A percentile compares a stretch with the other conserved stretches of the same genome.
Evolutionary conservation across 1,140 invertebrate genomes (phyloP).

Genomic region (Pentalonia nigronervosa): DNA sequence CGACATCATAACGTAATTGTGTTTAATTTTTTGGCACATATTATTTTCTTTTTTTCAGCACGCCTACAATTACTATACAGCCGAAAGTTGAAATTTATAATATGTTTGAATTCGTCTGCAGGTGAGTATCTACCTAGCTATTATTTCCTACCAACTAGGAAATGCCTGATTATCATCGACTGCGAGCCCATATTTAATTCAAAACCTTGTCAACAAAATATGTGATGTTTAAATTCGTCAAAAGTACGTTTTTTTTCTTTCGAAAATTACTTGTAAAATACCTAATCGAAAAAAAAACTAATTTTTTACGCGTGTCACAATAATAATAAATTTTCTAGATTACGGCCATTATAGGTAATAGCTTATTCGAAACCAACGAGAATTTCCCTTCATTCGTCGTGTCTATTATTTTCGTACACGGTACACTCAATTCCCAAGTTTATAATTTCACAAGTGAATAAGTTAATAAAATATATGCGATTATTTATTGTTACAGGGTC

Average conservation of each 20-base stretch:
- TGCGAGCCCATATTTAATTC: background rate
- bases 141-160: background rate
- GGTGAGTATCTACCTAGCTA: background rate
- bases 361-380: background rate
- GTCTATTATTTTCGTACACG: background rate
- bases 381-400: background rate
- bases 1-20: background rate
- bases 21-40: conserved; percentile 11
- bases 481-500: background rate
- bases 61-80: background rate
- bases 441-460: background rate
- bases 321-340: background rate
- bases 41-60: background rate
- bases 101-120: background rate
- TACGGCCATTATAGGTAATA: background rate
- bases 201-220: background rate
- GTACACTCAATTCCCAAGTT: background rate
- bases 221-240: background rate
- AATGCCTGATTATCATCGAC: background rate
- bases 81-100: background rate
- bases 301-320: background rate
- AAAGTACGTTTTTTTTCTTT: background rate
- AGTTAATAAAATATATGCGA: background rate
- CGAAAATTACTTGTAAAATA: background rate
- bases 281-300: too few species aligned